Conservation (phyloP, 1,140 invertebrate species). For the Dryas iulia region DNA sequence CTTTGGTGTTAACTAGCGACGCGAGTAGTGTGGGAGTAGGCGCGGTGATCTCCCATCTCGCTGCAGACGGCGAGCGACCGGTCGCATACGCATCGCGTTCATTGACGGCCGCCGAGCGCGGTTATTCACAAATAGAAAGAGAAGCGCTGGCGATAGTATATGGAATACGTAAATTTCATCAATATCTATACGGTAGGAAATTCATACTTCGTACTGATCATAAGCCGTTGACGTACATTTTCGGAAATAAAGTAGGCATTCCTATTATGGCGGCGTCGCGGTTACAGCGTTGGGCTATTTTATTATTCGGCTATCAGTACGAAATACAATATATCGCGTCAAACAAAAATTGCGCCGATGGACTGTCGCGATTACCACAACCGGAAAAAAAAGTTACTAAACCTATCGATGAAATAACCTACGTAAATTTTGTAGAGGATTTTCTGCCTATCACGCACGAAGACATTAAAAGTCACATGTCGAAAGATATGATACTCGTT, state of each 20-base stretch:
- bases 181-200: slow-evolving; percentile 35
- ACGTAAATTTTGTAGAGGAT: slow-evolving; percentile 35
- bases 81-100: slow-evolving; percentile 43
- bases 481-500: slow-evolving; percentile 11
- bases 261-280: slow-evolving; percentile 22
- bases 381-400: slow-evolving; percentile 1
- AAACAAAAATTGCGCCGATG: too few species aligned
- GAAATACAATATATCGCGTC: too few species aligned
- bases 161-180: slow-evolving; percentile 41
- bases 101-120: slow-evolving; percentile 5
- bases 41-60: slow-evolving; percentile 7
- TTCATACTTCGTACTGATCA: slow-evolving; percentile 21
- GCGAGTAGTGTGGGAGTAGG: slow-evolving; percentile 30
- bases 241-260: slow-evolving; percentile 37
- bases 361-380: too few species aligned
- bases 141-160: slow-evolving; percentile 47
- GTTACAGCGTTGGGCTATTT: slow-evolving; percentile 21
- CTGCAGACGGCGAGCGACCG: not conserved
- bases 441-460: slow-evolving; percentile 32
- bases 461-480: not conserved
- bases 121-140: slow-evolving; percentile 36
- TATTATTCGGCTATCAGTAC: too few species aligned
- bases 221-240: slow-evolving; percentile 64
- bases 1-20: slow-evolving; percentile 34
- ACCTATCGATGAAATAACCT: slow-evolving; percentile 31